Base-by-base conservation (phyloP, 2,797 vertebrate genomes). In the Enteromius argenteus region DNA sequence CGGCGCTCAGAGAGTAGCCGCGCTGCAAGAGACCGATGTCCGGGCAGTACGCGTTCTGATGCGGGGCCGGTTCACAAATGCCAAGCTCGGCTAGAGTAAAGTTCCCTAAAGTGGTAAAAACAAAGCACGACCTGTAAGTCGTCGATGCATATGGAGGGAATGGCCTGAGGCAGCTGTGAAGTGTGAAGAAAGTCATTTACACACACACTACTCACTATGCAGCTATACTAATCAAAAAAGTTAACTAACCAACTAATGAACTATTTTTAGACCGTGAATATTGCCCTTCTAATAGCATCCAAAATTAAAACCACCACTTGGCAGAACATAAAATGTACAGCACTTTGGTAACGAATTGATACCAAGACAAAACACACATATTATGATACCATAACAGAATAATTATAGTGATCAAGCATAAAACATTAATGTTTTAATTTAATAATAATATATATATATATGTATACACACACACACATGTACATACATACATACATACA, bases 31-130 rank as follows among this genome's bases (percentile, higher is more conserved):
- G 94, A 42, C 95, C 95, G 72, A 97, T 94, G 86, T 97, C 96
- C 0, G 96, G 95, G 87, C 96, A 96, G 92, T 95, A 97, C 21
- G 94, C 93, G 0, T 95, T 95, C 49, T 94, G 95, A 82, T 95
- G 96, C 0, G 95, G 94, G 64, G 96, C 94, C 6, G 96, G 94
- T 81, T 97, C 96, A 66, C 96, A 96, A 87, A 97, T 94, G 35
- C 96, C 96, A 79, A 97, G 93, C 44, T 97, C 96, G 4, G 96
- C 96, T 13, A 97, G 93, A 42, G 95, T 96, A 90, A 97, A 96
- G 91, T 96, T 96, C 67, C 91, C 91, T 92, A 84, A 44, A 14
- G 11, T 27, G 84, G 44, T 62, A 49, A 49, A 19, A 46, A 74
- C n/a, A 85, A 72, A 80, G 15, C 39, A 23, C 13, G 39, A 51